Percentiles rank a stretch among this genome's conserved stretches.
phyloP scores from a whole-genome alignment of 2,797 vertebrate species.

The Molossus alvarezi region DNA sequence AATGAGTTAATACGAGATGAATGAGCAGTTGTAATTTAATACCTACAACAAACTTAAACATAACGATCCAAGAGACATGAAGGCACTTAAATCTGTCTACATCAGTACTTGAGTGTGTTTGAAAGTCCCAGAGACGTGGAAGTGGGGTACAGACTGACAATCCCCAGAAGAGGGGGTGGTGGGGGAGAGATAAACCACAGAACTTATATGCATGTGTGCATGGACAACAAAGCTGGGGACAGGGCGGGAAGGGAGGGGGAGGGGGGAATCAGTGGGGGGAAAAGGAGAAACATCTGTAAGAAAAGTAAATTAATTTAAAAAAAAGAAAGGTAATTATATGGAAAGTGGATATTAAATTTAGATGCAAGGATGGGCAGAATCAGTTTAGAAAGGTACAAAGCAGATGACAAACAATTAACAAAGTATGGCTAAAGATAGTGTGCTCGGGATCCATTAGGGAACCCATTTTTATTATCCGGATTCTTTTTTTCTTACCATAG shows the following conservation, averaged over 20 bases:
- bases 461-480: neutral
- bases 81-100: neutral
- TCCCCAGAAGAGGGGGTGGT: no score
- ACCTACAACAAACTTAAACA: neutral
- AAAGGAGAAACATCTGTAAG: no score
- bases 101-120: neutral
- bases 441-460: neutral
- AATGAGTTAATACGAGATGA: neutral
- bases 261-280: no score
- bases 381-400: constrained; percentile 17
- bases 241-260: no score
- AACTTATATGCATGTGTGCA: no score
- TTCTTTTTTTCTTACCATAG: neutral
- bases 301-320: no score
- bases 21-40: neutral
- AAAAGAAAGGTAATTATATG: neutral
- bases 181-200: no score
- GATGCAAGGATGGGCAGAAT: neutral
- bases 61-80: neutral
- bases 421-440: neutral
- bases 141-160: no score
- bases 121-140: no score
- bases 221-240: no score
- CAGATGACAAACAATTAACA: neutral
- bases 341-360: neutral